Percentiles rank a stretch among this genome's conserved stretches.
Conservation (phyloP, 2,113 vertebrate species). For the Protomyctophum bolini region DNA sequence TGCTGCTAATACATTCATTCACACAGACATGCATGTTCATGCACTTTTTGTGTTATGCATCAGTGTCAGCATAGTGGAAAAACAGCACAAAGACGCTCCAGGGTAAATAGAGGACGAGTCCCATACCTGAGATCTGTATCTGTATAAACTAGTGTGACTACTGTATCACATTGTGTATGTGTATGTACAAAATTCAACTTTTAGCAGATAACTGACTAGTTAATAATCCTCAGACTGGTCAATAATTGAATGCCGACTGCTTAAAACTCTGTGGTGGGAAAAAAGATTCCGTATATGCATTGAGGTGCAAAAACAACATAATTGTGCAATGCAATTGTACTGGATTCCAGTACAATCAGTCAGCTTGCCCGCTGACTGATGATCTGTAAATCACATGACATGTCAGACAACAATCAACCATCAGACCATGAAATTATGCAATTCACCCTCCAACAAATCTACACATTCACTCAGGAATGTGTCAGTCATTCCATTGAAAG, state of each 20-base stretch:
- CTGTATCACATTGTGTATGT: constrained; percentile 13
- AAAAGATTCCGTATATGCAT: too few relatives aligned
- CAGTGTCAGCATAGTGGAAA: constrained; percentile 2
- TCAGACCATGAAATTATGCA: constrained; percentile 21
- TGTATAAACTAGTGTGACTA: constrained; percentile 22
- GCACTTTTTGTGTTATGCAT: neutral
- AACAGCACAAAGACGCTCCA: constrained; percentile 10
- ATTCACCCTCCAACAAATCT: neutral
- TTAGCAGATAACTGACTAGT: constrained; percentile 7
- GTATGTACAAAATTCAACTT: constrained; percentile 5
- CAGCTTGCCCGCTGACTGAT: neutral
- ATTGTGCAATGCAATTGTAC: too few relatives aligned
- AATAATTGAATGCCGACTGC: neutral
- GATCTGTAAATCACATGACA: constrained; percentile 23
- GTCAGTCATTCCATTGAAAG: neutral
- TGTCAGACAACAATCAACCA: constrained; percentile 17
- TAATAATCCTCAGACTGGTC: neutral
- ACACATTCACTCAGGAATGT: constrained; percentile 28
- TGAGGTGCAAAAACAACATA: too few relatives aligned
- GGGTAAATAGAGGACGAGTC: constrained; percentile 8
- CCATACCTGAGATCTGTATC: constrained; percentile 49
- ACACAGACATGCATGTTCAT: neutral
- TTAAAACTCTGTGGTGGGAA: too few relatives aligned
- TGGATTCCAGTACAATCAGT: constrained; percentile 7
- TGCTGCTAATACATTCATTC: neutral